Percentiles rank a stretch among this genome's conserved stretches.
Conservation (phyloP, 2,113 vertebrate species). For the Lamprologus callipterus region DNA sequence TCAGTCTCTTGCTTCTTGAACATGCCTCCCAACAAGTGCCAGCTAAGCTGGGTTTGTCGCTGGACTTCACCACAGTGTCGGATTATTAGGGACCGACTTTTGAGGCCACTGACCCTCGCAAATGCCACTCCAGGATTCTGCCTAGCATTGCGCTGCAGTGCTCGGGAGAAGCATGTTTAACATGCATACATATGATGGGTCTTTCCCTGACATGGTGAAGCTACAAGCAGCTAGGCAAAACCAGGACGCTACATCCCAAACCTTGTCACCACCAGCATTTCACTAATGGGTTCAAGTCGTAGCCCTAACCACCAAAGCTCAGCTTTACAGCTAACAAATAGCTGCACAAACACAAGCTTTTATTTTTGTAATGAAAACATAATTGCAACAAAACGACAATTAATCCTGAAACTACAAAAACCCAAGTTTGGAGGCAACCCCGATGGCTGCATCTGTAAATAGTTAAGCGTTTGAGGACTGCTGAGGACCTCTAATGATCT, state of each 20-base stretch:
- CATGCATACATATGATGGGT: not conserved
- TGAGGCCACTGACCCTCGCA: not conserved
- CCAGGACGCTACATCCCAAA: not conserved
- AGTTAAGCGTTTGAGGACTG: not conserved
- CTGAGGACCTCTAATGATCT: not conserved
- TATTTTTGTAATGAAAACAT: not conserved
- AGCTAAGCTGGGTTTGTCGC: not conserved
- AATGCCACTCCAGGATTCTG: not conserved
- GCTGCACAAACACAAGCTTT: not conserved
- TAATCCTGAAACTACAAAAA: not conserved
- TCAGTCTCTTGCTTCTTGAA: not conserved
- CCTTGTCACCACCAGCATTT: not conserved
- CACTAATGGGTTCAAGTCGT: not conserved
- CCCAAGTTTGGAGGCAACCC: not conserved
- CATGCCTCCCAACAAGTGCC: not conserved
- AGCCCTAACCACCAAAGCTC: not conserved
- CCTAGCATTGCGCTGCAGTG: not conserved
- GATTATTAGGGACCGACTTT: not conserved
- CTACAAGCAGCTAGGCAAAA: not conserved
- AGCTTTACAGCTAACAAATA: not conserved
- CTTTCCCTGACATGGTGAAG: not conserved
- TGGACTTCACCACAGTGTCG: not conserved
- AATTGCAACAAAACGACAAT: not conserved
- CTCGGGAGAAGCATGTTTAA: not conserved
- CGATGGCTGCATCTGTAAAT: not conserved